Conservation (phyloP, 2,113 vertebrate species). For the Myiagra hebetior region DNA sequence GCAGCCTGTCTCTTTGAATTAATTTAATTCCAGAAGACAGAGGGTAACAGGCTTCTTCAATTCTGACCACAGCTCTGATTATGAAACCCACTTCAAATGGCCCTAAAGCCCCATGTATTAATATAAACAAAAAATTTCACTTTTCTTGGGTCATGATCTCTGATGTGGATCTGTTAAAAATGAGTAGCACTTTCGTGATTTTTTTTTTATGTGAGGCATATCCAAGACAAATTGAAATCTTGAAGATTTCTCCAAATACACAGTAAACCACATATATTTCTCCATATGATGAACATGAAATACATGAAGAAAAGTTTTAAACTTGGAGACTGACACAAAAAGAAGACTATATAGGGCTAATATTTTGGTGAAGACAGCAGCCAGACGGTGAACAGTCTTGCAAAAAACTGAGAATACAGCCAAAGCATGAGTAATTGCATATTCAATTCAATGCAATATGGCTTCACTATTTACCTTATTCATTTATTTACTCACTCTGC, state of each 20-base stretch:
- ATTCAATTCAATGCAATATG: too few species aligned
- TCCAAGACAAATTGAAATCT: background rate
- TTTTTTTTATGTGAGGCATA: background rate
- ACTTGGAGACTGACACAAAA: background rate
- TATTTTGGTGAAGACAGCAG: background rate
- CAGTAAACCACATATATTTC: background rate
- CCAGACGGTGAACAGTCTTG: background rate
- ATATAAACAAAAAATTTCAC: background rate
- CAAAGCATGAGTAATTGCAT: background rate
- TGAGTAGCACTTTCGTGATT: background rate
- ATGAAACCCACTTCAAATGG: background rate
- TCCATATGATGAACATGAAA: background rate
- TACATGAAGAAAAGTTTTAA: background rate
- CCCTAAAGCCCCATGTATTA: background rate
- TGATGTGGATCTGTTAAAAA: background rate
- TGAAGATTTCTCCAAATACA: background rate
- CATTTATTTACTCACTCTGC: constrained; percentile 17
- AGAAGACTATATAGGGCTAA: background rate
- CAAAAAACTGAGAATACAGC: background rate
- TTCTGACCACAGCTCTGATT: background rate
- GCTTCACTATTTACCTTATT: background rate
- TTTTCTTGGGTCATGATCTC: background rate
- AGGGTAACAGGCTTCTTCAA: background rate
- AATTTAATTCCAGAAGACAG: background rate
- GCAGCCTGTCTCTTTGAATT: background rate